phyloP scores from a whole-genome alignment of 2,888 invertebrate genomes.

The Pyrocoelia pectoralis region DNA sequence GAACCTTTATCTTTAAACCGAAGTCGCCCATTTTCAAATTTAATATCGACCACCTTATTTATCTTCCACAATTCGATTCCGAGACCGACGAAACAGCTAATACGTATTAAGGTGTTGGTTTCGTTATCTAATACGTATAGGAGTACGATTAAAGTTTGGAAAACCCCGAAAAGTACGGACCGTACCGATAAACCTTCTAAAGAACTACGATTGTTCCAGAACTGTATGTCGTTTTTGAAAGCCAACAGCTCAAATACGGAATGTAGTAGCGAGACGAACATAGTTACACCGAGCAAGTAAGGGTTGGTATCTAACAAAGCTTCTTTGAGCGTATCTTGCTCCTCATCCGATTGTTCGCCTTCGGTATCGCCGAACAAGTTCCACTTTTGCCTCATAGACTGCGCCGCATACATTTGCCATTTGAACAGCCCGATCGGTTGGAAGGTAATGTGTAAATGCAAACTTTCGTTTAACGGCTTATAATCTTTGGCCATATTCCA shows the following conservation, averaged over 20 bases:
- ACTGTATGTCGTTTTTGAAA: constrained; percentile 99
- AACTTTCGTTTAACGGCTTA: constrained; percentile 83
- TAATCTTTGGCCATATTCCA: constrained; percentile 99
- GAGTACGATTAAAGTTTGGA: constrained; percentile 94
- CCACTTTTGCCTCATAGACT: constrained; percentile 91
- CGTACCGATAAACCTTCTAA: constrained; percentile 97
- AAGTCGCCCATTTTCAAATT: constrained; percentile 80
- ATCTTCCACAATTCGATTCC: constrained; percentile 99
- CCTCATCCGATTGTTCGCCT: constrained; percentile 83
- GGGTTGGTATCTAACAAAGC: constrained; percentile 97
- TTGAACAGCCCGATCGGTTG: constrained; percentile 95
- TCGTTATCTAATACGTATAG: constrained; percentile 98
- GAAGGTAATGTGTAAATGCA: constrained; percentile 76
- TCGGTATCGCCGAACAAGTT: constrained; percentile 72
- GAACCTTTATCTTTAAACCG: constrained; percentile 94
- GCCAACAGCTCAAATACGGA: constrained; percentile 98
- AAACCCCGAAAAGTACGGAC: constrained; percentile 98
- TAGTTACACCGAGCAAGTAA: constrained; percentile 89
- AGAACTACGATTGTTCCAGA: constrained; percentile 98
- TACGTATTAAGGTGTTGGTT: constrained; percentile 93
- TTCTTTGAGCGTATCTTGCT: constrained; percentile 91
- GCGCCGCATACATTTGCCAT: constrained; percentile 98
- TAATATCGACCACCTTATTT: constrained; percentile 91
- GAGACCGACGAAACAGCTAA: constrained; percentile 94
- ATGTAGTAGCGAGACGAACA: constrained; percentile 92